Evolutionary conservation across 2,797 vertebrate genomes (phyloP).

Genomic region (Dromococcyx pavoninus): DNA sequence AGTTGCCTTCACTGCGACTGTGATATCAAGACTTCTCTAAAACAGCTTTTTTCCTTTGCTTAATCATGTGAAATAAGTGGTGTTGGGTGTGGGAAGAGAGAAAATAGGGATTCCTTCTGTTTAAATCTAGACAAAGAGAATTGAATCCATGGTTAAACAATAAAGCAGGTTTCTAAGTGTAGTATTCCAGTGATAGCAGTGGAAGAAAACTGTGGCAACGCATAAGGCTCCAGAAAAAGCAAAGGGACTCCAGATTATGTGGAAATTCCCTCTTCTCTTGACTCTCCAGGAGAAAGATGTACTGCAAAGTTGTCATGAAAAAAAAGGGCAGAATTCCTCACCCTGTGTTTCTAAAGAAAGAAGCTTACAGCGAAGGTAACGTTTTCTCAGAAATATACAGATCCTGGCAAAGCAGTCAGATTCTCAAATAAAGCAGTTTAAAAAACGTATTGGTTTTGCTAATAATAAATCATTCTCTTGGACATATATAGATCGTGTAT

Average conservation of each 20-base stretch:
- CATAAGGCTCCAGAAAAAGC: not conserved
- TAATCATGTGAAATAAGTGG: not conserved
- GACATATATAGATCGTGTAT: not conserved
- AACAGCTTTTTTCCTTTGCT: not conserved
- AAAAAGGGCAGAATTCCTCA: not conserved
- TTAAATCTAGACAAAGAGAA: not conserved
- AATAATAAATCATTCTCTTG: not conserved
- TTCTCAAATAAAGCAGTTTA: not conserved
- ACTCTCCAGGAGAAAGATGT: not conserved
- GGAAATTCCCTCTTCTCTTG: not conserved
- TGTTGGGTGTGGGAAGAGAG: not conserved
- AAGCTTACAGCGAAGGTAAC: not conserved
- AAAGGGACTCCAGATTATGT: not conserved
- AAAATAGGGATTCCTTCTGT: not conserved
- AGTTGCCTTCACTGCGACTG: not conserved
- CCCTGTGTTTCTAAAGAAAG: not conserved
- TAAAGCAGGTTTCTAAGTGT: not conserved
- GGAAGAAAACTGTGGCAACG: not conserved
- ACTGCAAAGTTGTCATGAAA: not conserved
- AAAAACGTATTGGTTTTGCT: not conserved
- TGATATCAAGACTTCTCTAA: not conserved
- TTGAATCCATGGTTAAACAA: not conserved
- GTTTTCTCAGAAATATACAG: not conserved
- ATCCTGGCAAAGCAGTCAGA: not conserved
- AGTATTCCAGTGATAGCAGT: not conserved